These are phyloP conservation scores for Trachelus stipa DNA, from an alignment of 2,888 invertebrate species.

Conservation along the genomic window DNA sequence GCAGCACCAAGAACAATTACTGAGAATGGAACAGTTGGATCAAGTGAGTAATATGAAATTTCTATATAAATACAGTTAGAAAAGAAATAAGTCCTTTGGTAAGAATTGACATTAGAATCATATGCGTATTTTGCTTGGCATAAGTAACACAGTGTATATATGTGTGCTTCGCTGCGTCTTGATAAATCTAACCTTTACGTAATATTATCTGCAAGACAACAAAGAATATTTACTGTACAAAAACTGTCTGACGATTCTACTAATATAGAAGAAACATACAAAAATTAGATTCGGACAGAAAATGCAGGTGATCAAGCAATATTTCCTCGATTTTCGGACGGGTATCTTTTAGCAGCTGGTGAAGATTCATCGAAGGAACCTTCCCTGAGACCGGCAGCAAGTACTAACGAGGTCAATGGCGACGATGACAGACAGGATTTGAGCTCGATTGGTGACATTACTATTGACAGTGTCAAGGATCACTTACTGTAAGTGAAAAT, in stretches of 20 bases:
- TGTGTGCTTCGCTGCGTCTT: slow-evolving; percentile 36
- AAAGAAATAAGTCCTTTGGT: not conserved
- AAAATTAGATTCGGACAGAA: not conserved
- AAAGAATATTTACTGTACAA: not conserved
- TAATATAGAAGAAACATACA: not conserved
- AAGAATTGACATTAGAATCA: slow-evolving; percentile 5
- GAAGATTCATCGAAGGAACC: slow-evolving; percentile 58
- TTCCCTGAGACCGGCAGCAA: slow-evolving; percentile 54
- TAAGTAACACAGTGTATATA: slow-evolving; percentile 28
- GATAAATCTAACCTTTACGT: not conserved
- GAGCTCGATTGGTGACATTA: slow-evolving; percentile 86
- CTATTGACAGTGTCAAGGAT: slow-evolving; percentile 93
- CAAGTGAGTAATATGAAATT: slow-evolving; percentile 51
- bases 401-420: slow-evolving; percentile 65
- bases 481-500: slow-evolving; percentile 72
- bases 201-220: not conserved
- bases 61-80: not conserved
- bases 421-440: slow-evolving; percentile 68
- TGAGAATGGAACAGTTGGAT: slow-evolving; percentile 58
- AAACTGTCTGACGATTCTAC: not conserved
- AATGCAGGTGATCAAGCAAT: not conserved
- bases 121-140: slow-evolving; percentile 36
- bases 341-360: slow-evolving; percentile 56
- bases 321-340: slow-evolving; percentile 24
- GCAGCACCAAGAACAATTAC: slow-evolving; percentile 47